A percentile compares a stretch with the other conserved stretches of the same genome.
These are phyloP conservation scores for Catharus bicknelli DNA, from an alignment of 2,113 vertebrate species.

Conservation along the genomic window DNA sequence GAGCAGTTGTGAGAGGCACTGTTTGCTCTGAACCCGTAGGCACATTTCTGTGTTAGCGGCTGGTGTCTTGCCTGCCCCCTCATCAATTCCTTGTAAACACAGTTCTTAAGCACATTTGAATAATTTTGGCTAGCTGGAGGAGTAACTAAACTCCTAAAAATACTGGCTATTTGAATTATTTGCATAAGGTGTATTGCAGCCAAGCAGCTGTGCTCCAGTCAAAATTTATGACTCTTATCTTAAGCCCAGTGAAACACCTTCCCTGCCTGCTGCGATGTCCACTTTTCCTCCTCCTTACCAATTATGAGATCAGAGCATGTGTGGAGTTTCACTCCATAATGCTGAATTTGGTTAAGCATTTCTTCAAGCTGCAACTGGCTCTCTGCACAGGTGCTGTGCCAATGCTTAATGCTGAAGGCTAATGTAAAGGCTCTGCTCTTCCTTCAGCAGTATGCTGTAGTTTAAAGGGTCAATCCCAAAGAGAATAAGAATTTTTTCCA, in stretches of 20 bases:
- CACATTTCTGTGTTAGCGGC: not conserved
- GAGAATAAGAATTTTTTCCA: not conserved
- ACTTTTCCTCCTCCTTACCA: not conserved
- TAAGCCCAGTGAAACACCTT: not conserved
- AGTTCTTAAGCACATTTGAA: constrained; percentile 10
- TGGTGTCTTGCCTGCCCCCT: not conserved
- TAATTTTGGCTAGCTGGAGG: not conserved
- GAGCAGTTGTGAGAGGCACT: constrained; percentile 26
- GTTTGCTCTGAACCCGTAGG: constrained; percentile 30
- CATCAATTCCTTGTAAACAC: constrained; percentile 14
- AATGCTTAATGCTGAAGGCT: not conserved
- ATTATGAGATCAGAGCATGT: not conserved
- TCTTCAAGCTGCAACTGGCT: not conserved
- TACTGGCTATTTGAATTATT: not conserved
- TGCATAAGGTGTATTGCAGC: not conserved
- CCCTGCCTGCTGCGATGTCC: not conserved
- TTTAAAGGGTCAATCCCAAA: not conserved
- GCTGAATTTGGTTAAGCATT: not conserved
- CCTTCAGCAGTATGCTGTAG: not conserved
- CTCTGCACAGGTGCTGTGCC: not conserved
- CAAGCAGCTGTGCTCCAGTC: not conserved
- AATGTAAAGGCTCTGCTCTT: not conserved
- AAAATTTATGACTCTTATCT: not conserved
- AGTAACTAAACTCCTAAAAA: not conserved
- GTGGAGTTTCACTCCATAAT: not conserved